phyloP scores from a whole-genome alignment of 2,113 vertebrate species.

The Callipepla californica region DNA sequence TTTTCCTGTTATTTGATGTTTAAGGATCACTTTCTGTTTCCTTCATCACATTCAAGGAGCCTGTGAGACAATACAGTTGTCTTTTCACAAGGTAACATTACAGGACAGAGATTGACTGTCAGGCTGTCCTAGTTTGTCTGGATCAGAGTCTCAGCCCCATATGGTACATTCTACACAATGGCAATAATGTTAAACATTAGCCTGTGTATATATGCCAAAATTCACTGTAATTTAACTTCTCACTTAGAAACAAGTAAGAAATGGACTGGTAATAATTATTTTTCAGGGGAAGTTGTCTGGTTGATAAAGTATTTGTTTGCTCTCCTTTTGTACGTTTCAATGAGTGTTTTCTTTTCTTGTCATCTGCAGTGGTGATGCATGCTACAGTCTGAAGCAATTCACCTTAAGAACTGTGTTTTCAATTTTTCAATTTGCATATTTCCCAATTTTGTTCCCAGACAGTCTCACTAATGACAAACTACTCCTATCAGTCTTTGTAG shows the following conservation, averaged over 20 bases:
- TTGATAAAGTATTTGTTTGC: background rate
- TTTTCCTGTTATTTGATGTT: background rate
- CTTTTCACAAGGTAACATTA: accelerated
- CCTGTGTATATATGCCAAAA: background rate
- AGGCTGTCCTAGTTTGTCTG: background rate
- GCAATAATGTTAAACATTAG: background rate
- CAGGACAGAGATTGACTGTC: background rate
- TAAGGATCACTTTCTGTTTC: background rate
- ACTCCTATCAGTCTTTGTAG: background rate
- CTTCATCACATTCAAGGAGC: background rate
- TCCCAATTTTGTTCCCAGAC: background rate
- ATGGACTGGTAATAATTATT: background rate
- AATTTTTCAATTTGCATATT: background rate
- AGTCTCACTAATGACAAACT: background rate
- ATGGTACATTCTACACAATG: background rate
- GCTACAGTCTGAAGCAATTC: background rate
- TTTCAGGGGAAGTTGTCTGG: background rate
- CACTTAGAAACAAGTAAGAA: background rate
- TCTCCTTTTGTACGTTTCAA: background rate
- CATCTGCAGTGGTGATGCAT: background rate
- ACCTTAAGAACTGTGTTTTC: background rate
- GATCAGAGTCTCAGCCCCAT: background rate
- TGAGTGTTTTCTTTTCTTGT: background rate
- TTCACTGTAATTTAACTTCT: background rate
- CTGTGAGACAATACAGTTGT: background rate